A percentile compares a stretch with the other conserved stretches of the same genome.
Evolutionary conservation across 2,888 invertebrate species (phyloP).

Genomic region (Alviniconcha strummeri): DNA sequence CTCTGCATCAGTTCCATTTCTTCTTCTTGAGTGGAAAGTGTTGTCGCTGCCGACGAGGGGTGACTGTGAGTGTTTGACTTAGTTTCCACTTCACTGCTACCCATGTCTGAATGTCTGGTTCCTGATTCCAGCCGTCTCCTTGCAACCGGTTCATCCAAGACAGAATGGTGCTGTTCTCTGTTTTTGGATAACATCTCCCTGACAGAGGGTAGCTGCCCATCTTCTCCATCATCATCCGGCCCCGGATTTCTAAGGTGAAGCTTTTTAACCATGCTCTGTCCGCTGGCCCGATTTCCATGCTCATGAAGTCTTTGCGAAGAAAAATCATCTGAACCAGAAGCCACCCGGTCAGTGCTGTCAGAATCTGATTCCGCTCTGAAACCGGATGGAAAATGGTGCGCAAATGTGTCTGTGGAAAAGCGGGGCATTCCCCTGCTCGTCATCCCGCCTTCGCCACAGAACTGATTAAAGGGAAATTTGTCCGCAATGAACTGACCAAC

Average conservation of each 20-base stretch:
- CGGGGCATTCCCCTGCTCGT: background rate
- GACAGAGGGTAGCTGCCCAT: background rate
- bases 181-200: conserved; percentile 1
- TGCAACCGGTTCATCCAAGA: no score
- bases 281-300: background rate
- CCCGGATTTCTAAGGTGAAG: background rate
- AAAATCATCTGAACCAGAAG: background rate
- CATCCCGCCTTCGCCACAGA: background rate
- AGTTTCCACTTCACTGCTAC: no score
- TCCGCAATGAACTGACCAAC: conserved; percentile 11
- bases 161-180: background rate
- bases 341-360: background rate
- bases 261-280: no score
- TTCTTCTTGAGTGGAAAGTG: background rate
- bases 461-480: background rate
- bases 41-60: no score
- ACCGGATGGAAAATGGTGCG: background rate
- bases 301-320: background rate
- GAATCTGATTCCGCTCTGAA: conserved; percentile 3
- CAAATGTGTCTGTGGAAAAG: background rate
- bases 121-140: no score
- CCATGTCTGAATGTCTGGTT: no score
- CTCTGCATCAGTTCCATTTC: background rate
- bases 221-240: background rate
- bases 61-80: no score